Conservation (phyloP, 2,797 vertebrate genomes). For the Ctenopoma kingsleyae region DNA sequence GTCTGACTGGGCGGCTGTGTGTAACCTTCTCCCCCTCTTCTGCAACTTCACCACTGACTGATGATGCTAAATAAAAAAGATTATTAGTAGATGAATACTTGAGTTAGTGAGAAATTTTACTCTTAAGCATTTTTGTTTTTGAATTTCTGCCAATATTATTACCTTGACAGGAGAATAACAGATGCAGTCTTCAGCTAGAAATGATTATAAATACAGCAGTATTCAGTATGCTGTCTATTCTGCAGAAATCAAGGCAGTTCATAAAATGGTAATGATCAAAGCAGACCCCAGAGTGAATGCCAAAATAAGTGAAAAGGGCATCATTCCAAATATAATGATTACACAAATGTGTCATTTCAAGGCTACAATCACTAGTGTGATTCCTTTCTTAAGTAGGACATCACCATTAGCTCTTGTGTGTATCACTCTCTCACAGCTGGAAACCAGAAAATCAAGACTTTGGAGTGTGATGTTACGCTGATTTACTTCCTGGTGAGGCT, state of each 20-base stretch:
- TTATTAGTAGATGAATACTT: constrained; percentile 5
- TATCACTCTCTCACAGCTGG: constrained; percentile 50
- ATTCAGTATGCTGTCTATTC: constrained; percentile 28
- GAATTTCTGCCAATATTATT: constrained; percentile 32
- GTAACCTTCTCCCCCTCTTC: background rate
- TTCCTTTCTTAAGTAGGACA: constrained; percentile 35
- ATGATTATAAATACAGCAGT: constrained; percentile 39
- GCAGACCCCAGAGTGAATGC: constrained; percentile 8
- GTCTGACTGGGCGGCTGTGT: background rate
- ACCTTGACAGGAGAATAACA: constrained; percentile 43
- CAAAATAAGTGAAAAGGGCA: constrained; percentile 21
- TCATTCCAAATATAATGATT: constrained; percentile 29
- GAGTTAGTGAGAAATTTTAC: constrained; percentile 22
- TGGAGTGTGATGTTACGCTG: constrained; percentile 37
- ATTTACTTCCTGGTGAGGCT: constrained; percentile 46
- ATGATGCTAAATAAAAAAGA: constrained; percentile 24
- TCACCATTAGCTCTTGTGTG: constrained; percentile 14
- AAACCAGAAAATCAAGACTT: constrained; percentile 56
- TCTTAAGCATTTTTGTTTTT: constrained; percentile 4
- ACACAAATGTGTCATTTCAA: constrained; percentile 40
- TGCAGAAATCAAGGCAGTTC: constrained; percentile 38
- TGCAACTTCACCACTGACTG: background rate
- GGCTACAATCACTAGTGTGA: constrained; percentile 4
- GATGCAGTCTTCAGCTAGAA: constrained; percentile 13
- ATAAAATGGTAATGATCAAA: constrained; percentile 49